Evolutionary conservation across 1,140 invertebrate species (phyloP).

Genomic region (Leptopilina clavipes): DNA sequence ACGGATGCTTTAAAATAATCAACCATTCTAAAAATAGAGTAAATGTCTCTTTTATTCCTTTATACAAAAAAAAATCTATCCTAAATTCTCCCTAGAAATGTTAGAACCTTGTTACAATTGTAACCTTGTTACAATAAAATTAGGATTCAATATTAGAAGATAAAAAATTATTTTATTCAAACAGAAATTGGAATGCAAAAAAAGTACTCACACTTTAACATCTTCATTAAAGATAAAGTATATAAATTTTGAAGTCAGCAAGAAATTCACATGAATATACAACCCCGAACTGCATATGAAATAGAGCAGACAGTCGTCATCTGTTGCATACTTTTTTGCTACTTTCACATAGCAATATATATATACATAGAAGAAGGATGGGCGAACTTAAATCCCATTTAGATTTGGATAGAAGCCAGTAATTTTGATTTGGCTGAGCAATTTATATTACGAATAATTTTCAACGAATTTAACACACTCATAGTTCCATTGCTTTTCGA

Average conservation of each 20-base stretch:
- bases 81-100: too few species aligned
- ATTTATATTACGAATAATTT: conserved; percentile 27
- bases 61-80: background rate
- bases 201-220: background rate
- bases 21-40: background rate
- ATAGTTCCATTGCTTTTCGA: background rate
- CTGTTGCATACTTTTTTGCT: conserved; percentile 56
- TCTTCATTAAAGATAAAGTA: conserved; percentile 14
- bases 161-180: too few species aligned
- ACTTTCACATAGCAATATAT: background rate
- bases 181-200: too few species aligned
- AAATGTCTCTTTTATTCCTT: background rate
- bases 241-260: background rate
- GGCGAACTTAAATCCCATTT: conserved; percentile 54
- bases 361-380: conserved; percentile 35
- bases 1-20: background rate
- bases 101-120: too few species aligned
- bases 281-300: conserved; percentile 31
- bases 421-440: conserved; percentile 40
- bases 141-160: too few species aligned
- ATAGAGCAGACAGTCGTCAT: conserved; percentile 45
- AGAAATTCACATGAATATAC: conserved; percentile 28
- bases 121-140: too few species aligned
- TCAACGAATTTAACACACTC: background rate
- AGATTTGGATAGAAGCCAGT: conserved; percentile 64